Base-by-base conservation (phyloP, 1,140 invertebrate genomes). In the Euura saliciscinereae region DNA sequence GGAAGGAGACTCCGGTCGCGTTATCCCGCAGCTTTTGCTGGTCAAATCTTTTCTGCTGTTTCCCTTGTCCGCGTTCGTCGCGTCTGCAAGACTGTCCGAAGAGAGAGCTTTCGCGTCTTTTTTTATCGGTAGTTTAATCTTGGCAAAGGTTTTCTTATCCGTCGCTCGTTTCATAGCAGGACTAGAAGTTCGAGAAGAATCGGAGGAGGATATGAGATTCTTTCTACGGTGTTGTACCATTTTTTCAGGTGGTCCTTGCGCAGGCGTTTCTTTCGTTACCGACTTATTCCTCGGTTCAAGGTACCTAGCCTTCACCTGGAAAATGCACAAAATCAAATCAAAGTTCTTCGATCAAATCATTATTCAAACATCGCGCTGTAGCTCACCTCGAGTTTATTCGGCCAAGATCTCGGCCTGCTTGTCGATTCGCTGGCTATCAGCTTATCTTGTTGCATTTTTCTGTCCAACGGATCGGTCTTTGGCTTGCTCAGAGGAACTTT, bases 151-250 rank as follows among this genome's bases (percentile, higher is more conserved):
- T 69, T 84, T 84, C 43, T 85, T 84, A n/a, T 86, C 82, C 10
- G 82, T 77, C 69, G 83, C 86, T 66, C 90, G 88, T 69, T 89
- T 90, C 78, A 91, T 88, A 1, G 91, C 91, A 8, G 92, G 92
- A 80, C 91, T 92, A 1, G 91, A 92, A 66, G 91, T 92, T 66
- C 92, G 82, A 3, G 91, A 91, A 0, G 92, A 92, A 80, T 89
- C 91, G 46, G 85, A 92, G 11, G 88, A 91, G 74, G 86, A 91
- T 76, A 89, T 89, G 79, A 88, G 88, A 80, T 86, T 83, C 80
- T 87, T 78, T 74, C 81, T 79, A 68, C 83, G 77, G 78, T 81
- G 82, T 72, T 84, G 80, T 44, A 80, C 70, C 45, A 74, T 69
- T 75, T 83, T 84, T 67, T 82, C 86, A 74, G 71, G 85, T 76